Evolutionary conservation across 2,113 vertebrate genomes (phyloP).

Genomic region (Suricata suricatta): DNA sequence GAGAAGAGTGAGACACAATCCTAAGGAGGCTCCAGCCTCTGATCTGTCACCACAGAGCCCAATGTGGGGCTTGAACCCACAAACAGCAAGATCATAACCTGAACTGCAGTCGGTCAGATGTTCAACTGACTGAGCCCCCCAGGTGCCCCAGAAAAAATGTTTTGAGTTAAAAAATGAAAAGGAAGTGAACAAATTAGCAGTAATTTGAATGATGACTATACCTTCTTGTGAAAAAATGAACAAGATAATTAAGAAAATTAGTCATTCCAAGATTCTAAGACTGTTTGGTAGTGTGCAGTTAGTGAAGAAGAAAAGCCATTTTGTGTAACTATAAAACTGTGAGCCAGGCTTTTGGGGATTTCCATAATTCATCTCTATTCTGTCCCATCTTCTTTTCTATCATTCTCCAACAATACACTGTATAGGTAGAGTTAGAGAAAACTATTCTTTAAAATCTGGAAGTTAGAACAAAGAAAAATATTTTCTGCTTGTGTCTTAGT

Average conservation of each 20-base stretch:
- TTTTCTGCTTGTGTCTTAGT: neutral
- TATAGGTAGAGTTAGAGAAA: neutral
- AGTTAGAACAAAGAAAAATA: neutral
- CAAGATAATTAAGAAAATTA: neutral
- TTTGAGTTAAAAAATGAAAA: slow-evolving; percentile 3
- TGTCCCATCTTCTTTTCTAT: neutral
- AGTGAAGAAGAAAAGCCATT: neutral
- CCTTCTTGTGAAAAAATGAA: neutral
- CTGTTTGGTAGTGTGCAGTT: neutral
- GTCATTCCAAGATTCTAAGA: neutral
- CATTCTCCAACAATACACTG: neutral
- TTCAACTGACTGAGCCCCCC: too few species aligned
- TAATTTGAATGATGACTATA: neutral
- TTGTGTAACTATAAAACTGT: neutral
- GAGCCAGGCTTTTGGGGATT: neutral
- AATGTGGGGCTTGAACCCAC: too few species aligned
- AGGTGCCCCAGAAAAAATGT: neutral
- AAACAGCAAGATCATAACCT: too few species aligned
- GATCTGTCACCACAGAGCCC: too few species aligned
- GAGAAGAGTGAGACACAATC: too few species aligned
- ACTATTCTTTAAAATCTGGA: neutral
- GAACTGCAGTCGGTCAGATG: too few species aligned
- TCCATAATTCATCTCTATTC: neutral
- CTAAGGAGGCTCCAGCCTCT: too few species aligned
- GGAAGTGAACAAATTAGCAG: neutral